phyloP scores from a whole-genome alignment of 2,797 vertebrate genomes.

The Etheostoma nigrum region DNA sequence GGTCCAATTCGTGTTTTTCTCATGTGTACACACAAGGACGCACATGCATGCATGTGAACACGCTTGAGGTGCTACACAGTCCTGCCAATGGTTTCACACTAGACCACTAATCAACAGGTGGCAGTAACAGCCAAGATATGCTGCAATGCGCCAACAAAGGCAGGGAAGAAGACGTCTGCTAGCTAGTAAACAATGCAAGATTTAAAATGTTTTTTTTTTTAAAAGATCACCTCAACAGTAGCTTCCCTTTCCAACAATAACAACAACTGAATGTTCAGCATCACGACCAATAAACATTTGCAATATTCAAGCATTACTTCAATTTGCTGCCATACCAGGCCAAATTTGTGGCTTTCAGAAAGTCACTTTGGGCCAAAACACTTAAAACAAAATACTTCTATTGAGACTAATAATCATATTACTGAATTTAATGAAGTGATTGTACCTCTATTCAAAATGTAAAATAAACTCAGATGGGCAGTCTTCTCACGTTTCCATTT shows the following conservation, averaged over 20 bases:
- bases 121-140: background rate
- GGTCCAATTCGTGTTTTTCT: background rate
- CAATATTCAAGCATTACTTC: background rate
- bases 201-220: background rate
- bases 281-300: background rate
- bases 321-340: background rate
- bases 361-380: background rate
- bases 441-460: background rate
- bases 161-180: background rate
- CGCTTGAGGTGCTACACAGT: background rate
- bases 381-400: background rate
- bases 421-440: background rate
- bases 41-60: background rate
- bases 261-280: background rate
- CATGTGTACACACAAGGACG: background rate
- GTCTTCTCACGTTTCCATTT: background rate
- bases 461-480: background rate
- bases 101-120: constrained; percentile 23
- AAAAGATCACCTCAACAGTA: background rate
- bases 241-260: background rate
- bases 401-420: background rate
- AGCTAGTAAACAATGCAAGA: constrained; percentile 1
- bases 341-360: background rate
- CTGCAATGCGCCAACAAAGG: constrained; percentile 3
- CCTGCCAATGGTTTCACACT: constrained; percentile 8